Base-by-base conservation (phyloP, 2,888 invertebrate genomes). In the Tyria jacobaeae region DNA sequence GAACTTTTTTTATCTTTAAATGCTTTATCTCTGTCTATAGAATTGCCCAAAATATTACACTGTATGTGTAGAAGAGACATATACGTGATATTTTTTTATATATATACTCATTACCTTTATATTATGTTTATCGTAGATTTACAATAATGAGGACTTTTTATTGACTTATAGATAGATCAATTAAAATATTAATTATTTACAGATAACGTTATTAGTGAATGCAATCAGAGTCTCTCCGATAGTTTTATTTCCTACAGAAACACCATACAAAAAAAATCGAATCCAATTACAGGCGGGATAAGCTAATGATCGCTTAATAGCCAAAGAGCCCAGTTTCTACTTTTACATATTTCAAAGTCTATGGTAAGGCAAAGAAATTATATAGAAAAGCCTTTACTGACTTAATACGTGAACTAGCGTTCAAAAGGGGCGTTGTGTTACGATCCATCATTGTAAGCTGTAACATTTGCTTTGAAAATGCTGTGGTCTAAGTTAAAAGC, bases 391-490 rank as follows among this genome's bases (percentile, higher is more conserved):
- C 65, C 57, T 66, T 62, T 68, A 50, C 41, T 59, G 62, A 57
- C 59, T 77, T 75, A 77, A 82, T 79, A 76, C 71, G 67, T 60
- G 60, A 61, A 55, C 57, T 73, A 75, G 79, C 67, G 75, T 60
- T 73, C 71, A 66, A 68, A 72, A 62, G 70, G 68, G 76, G 80
- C 72, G 79, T 66, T 63, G 60, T 60, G 71, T 57, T 69, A 55
- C 71, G 68, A 83, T 84, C 78, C 72, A 84, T 84, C 85, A 83
- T 69, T 75, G 75, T 75, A 60, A 70, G 62, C 52, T 56, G 65
- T 53, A 68, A 65, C 70, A 54, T 64, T 71, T 48, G 39, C 57
- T 62, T 35, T 51, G 17, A 48, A 60, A 44, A 25, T 53, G 50
- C 50, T 70, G 56, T 68, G 67, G 61, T 5, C 0, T 34, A 70